Conservation (phyloP, 2,113 vertebrate species). For the Ginglymostoma cirratum region DNA sequence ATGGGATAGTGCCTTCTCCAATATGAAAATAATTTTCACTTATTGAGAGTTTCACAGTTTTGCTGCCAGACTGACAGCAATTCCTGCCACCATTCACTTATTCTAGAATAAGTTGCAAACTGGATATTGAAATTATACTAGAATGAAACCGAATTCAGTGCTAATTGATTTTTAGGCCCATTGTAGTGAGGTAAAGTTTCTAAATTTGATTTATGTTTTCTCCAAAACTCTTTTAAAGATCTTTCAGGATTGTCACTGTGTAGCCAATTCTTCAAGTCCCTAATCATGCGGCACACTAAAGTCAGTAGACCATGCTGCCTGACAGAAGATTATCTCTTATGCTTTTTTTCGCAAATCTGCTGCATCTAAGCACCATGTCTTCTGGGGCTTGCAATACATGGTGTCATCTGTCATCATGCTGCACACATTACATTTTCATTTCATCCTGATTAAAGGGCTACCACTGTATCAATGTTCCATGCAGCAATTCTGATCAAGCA, state of each 20-base stretch:
- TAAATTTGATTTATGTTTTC: neutral
- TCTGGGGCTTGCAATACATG: neutral
- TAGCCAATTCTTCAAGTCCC: neutral
- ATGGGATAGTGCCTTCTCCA: neutral
- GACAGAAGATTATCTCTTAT: conserved; percentile 3
- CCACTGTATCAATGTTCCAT: neutral
- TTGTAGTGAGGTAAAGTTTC: neutral
- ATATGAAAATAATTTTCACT: neutral
- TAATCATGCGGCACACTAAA: neutral
- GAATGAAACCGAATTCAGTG: neutral
- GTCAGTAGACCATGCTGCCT: neutral
- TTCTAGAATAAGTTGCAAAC: neutral
- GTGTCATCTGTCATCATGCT: neutral
- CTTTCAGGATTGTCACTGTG: neutral
- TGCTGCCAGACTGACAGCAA: neutral
- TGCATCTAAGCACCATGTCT: conserved; percentile 14
- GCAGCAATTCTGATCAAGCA: neutral
- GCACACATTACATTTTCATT: neutral
- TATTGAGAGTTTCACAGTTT: neutral
- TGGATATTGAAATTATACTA: neutral
- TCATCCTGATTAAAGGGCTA: neutral
- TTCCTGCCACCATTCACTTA: conserved; percentile 12
- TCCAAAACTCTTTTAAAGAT: neutral
- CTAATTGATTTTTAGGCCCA: neutral
- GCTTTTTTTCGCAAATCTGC: neutral